These are phyloP conservation scores for Hipposideros larvatus DNA, from an alignment of 2,797 vertebrate genomes.

Conservation along the genomic window DNA sequence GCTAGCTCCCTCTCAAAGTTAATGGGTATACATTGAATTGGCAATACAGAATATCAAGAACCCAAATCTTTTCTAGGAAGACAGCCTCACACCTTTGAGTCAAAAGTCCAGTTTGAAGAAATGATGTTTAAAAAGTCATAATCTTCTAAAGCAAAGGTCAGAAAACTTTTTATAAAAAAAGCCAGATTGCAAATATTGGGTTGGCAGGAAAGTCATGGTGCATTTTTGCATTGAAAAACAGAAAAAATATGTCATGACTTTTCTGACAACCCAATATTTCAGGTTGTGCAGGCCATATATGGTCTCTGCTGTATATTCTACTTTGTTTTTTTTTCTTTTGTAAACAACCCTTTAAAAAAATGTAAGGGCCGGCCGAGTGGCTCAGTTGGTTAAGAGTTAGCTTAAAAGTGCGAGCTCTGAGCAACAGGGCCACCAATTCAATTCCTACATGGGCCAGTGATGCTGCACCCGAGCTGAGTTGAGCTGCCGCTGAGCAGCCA, in stretches of 20 bases:
- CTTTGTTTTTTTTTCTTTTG: not conserved
- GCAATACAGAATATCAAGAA: not conserved
- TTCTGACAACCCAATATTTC: not conserved
- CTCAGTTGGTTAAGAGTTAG: too few species aligned
- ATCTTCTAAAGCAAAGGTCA: not conserved
- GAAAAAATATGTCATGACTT: too few species aligned
- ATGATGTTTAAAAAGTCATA: slow-evolving; percentile 36
- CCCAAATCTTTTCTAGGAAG: not conserved
- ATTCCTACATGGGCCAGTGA: too few species aligned
- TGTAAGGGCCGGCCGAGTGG: too few species aligned
- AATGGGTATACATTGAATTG: not conserved
- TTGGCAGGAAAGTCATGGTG: too few species aligned
- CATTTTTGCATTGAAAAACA: too few species aligned
- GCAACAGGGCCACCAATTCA: too few species aligned
- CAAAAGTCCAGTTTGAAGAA: slow-evolving; percentile 24
- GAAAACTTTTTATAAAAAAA: not conserved
- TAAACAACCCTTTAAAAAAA: not conserved
- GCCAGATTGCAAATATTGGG: not conserved
- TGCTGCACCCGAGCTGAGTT: too few species aligned
- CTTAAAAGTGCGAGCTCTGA: too few species aligned
- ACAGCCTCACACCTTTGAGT: not conserved
- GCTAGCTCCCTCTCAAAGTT: not conserved
- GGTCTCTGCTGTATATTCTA: not conserved
- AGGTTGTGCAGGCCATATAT: not conserved
- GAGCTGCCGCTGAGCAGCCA: too few species aligned